phyloP scores from a whole-genome alignment of 2,113 vertebrate genomes.

The Melanocharis versteri region DNA sequence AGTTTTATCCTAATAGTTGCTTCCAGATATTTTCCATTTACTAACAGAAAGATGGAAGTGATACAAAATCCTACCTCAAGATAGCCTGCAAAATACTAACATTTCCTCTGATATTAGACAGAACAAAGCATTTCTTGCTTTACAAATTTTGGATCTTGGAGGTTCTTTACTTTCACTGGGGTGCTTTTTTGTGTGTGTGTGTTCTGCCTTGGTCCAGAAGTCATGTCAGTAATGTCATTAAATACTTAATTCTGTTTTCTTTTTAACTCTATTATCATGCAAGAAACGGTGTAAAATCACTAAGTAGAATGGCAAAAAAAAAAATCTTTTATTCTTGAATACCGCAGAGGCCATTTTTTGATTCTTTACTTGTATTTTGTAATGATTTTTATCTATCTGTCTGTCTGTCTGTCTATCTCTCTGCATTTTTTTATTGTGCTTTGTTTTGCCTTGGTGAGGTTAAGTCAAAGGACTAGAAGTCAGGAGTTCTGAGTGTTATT shows the following conservation, averaged over 20 bases:
- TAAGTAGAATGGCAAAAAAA: background rate
- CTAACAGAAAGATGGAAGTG: background rate
- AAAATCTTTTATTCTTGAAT: background rate
- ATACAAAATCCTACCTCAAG: background rate
- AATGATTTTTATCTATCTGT: background rate
- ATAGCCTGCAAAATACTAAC: background rate
- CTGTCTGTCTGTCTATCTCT: background rate
- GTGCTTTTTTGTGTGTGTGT: fast-evolving
- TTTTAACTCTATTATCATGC: background rate
- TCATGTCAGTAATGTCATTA: background rate
- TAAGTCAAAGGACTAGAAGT: constrained; percentile 18
- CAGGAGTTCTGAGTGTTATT: constrained; percentile 33
- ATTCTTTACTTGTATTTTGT: background rate
- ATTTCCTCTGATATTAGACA: background rate
- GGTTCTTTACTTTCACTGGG: background rate
- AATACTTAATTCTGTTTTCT: background rate
- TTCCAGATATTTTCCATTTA: background rate
- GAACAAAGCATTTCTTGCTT: background rate
- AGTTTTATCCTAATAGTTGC: background rate
- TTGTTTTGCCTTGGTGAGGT: background rate
- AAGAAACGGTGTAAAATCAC: background rate
- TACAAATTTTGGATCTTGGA: background rate
- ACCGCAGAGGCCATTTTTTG: background rate
- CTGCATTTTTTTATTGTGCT: background rate
- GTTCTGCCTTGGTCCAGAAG: background rate